phyloP scores from a whole-genome alignment of 2,797 vertebrate genomes.

The Vipera latastei region DNA sequence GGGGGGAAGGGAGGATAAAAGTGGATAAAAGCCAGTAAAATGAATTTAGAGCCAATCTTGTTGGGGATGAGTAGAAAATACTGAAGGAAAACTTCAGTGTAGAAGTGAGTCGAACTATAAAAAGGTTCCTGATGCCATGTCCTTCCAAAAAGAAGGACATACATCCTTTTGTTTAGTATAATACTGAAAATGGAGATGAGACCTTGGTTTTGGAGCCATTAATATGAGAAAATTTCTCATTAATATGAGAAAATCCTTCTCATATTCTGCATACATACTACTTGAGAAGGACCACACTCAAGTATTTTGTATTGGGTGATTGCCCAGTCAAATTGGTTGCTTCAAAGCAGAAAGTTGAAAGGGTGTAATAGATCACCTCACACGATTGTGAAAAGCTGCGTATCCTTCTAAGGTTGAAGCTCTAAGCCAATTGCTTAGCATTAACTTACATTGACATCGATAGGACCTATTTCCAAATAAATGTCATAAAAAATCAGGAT shows the following conservation, averaged over 20 bases:
- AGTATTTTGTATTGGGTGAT: background rate
- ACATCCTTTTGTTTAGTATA: background rate
- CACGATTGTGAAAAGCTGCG: background rate
- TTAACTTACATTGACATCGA: background rate
- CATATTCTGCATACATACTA: background rate
- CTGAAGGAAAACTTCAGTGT: background rate
- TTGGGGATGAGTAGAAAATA: background rate
- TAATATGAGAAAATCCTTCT: background rate
- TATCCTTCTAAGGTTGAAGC: background rate
- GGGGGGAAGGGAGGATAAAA: conserved; percentile 37
- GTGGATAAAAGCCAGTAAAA: conserved; percentile 67
- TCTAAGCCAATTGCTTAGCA: background rate
- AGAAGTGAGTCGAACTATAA: background rate
- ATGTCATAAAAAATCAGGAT: background rate
- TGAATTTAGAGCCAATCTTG: conserved; percentile 52
- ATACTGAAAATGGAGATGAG: conserved; percentile 2
- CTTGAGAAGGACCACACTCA: background rate
- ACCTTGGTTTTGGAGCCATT: conserved; percentile 15
- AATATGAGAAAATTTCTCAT: background rate
- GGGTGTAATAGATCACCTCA: background rate
- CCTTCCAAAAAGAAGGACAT: conserved; percentile 5
- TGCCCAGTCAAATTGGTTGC: background rate
- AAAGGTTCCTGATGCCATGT: fast-evolving
- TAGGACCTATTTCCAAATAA: background rate
- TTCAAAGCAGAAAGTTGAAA: conserved; percentile 5